Evolutionary conservation across 2,888 invertebrate species (phyloP).

Genomic region (Lasioglossum morio): DNA sequence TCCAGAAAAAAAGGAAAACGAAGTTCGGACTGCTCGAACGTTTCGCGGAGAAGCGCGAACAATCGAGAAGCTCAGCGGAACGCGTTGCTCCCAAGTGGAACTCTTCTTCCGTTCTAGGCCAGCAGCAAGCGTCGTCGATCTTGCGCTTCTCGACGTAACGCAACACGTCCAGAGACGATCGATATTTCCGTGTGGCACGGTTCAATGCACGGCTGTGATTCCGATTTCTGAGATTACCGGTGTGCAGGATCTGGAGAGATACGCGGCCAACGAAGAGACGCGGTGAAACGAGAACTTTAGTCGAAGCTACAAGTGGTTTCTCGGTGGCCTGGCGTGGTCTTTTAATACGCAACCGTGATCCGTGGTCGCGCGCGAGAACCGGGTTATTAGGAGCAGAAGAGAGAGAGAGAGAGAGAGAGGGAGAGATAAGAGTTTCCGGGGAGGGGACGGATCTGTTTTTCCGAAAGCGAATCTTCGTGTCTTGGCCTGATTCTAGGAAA

Average conservation of each 20-base stretch:
- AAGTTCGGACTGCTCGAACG: neutral
- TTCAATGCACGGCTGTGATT: neutral
- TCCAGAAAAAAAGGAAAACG: slow-evolving; percentile 29
- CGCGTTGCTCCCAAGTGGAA: slow-evolving; percentile 29
- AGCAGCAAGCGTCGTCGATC: slow-evolving; percentile 18
- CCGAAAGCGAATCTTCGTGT: slow-evolving; percentile 1
- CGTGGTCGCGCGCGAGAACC: neutral
- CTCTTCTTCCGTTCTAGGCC: slow-evolving; percentile 57
- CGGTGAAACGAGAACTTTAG: slow-evolving; percentile 16
- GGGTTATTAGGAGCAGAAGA: neutral
- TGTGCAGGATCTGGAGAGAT: neutral
- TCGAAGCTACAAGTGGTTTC: slow-evolving; percentile 57
- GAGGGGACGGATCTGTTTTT: neutral
- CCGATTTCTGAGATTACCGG: slow-evolving; percentile 18
- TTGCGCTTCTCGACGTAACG: slow-evolving; percentile 24
- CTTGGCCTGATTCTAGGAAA: slow-evolving; percentile 62
- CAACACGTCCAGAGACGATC: slow-evolving; percentile 6
- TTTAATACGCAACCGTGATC: slow-evolving; percentile 5
- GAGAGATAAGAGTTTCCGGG: neutral
- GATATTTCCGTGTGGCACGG: slow-evolving; percentile 11
- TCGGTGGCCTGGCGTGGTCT: slow-evolving; percentile 9
- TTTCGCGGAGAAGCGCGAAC: slow-evolving; percentile 35
- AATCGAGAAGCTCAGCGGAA: slow-evolving; percentile 56
- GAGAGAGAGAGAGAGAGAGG: too few relatives aligned
- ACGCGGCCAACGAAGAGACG: neutral